Base-by-base conservation (phyloP, 2,797 vertebrate species). In the Leptatherina wallacei region DNA sequence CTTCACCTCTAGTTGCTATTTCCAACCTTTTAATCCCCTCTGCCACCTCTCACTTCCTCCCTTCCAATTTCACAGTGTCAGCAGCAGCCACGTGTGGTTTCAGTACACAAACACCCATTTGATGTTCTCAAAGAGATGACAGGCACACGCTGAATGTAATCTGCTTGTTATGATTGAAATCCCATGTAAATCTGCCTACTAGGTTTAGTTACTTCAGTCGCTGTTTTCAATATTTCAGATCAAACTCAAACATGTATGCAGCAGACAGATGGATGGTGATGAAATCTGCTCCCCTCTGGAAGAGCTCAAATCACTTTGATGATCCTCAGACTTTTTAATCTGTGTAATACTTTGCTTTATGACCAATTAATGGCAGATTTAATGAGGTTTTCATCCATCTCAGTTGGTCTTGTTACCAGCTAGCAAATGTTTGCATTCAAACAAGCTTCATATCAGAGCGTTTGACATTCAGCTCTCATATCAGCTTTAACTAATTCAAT, bases 11-110 rank as follows among this genome's bases (percentile, higher is more conserved):
- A 6, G n/a, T 10, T 67, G 54, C 62, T 77, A 75, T 79, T 87
- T 83, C 63, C 70, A 66, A 66, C 69, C 60, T 20, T 71, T 64
- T 82, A 76, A 80, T 82, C 82, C 66, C n/a, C 30, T 47, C 69
- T 40, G 32, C 72, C 67, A 18, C 77, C 71, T 81, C 73, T 79
- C 70, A 76, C 67, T 64, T 70, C 74, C 77, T 69, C 38, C 79
- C 33, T 38, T 47, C 59, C 65, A 22, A 58, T 83, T 83, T 75
- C 72, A 74, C 70, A 70, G 60, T 49, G 73, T 77, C 61, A 67
- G 52, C 73, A 80, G 61, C 69, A 55, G 60, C 35, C 20, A 14
- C 54, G 36, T 72, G 63, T 40, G 29, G 20, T 24, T 61, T n/a
- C 35, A 4, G 2, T 12, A 44, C 64, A 44, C 0, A 1, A 62